A percentile compares a stretch with the other conserved stretches of the same genome.
Conservation (phyloP, 2,113 vertebrate species). For the Elaphurus davidianus region DNA sequence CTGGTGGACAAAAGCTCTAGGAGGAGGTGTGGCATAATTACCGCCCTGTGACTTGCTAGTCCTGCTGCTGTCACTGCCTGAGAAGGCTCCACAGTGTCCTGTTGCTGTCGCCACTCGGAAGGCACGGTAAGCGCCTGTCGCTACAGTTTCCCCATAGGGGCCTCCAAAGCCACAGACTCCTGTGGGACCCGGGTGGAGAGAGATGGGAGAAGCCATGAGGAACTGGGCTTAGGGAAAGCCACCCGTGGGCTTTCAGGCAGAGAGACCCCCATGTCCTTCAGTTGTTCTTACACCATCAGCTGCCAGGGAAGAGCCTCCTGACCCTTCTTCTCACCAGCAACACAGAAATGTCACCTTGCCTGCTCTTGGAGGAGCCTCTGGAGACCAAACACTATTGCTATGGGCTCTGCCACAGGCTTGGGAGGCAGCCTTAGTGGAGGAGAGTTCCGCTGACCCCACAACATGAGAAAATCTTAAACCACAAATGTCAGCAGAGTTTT, state of each 20-base stretch:
- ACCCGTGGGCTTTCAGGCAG: not conserved
- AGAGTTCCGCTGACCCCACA: not conserved
- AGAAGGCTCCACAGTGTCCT: slow-evolving; percentile 87
- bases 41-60: slow-evolving; percentile 90
- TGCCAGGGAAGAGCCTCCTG: not conserved
- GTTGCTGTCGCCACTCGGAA: slow-evolving; percentile 84
- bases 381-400: not conserved
- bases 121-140: slow-evolving; percentile 86
- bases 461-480: not conserved
- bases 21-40: slow-evolving; percentile 84
- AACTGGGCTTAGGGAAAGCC: not conserved
- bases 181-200: slow-evolving; percentile 81
- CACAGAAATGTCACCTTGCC: not conserved
- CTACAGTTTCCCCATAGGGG: slow-evolving; percentile 87
- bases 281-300: not conserved
- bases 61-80: slow-evolving; percentile 86
- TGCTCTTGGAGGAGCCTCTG: not conserved
- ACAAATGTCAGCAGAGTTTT: not conserved
- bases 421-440: not conserved
- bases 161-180: slow-evolving; percentile 89
- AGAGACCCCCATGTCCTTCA: not conserved
- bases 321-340: not conserved
- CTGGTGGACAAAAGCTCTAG: slow-evolving; percentile 73
- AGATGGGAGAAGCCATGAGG: slow-evolving; percentile 82
- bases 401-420: not conserved